phyloP scores from a whole-genome alignment of 2,113 vertebrate species.

The Neoarius graeffei region DNA sequence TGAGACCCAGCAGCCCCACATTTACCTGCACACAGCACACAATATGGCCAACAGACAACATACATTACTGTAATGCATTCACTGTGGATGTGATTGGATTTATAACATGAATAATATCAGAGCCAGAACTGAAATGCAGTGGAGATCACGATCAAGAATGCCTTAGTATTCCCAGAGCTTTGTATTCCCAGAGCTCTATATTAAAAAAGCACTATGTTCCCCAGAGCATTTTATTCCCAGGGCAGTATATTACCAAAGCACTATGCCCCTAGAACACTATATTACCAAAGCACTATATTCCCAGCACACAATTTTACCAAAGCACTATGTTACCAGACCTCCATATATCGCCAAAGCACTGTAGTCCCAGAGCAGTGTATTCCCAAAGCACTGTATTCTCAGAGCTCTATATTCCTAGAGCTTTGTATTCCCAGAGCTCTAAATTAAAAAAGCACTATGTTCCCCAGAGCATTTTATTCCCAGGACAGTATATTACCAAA shows the following conservation, averaged over 20 bases:
- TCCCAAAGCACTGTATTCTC: neutral
- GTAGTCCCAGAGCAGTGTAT: neutral
- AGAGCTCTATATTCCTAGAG: neutral
- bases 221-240: neutral
- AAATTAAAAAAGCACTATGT: neutral
- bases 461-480: too few relatives aligned
- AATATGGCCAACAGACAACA: neutral
- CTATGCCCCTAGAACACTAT: neutral
- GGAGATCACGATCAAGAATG: neutral
- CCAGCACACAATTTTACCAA: neutral
- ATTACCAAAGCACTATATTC: neutral
- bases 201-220: neutral
- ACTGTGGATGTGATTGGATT: neutral
- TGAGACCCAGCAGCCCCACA: slow-evolving; percentile 84
- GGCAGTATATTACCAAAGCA: neutral
- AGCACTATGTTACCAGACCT: neutral
- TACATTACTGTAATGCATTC: neutral
- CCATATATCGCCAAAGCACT: neutral
- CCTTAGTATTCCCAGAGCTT: neutral
- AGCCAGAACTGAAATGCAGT: neutral
- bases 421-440: neutral
- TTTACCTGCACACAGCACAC: slow-evolving; percentile 81
- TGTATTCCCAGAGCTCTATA: neutral
- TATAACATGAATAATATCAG: neutral
- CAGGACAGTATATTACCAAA: too few relatives aligned